Base-by-base conservation (phyloP, 1,140 invertebrate species). In the Euura saliciscinereae region DNA sequence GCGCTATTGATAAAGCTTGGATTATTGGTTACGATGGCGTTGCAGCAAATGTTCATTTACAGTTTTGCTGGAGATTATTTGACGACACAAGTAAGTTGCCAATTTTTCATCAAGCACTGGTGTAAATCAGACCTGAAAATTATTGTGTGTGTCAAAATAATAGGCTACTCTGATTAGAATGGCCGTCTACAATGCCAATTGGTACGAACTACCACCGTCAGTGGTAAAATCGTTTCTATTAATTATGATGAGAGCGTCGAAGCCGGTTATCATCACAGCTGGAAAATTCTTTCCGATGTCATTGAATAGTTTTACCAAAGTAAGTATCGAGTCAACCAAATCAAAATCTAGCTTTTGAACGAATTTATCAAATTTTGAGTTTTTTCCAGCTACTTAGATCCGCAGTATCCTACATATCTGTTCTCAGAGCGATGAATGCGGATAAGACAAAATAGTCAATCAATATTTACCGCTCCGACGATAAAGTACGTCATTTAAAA, bases 31-130 rank as follows among this genome's bases (percentile, higher is more conserved):
- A 67, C 43, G 10, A 44, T 44, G 10, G 43, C 8, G 8, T 42
- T 67, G 13, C 66, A 67, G 43, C 66, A 67, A 44, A 8, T 67
- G 42, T 44, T 67, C 66, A 67, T 67, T 42, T 67, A 67, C 8
- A 42, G 28, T 67, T 28, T 67, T 8, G 43, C 66, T 67, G 66
- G 66, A 8, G 66, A 67, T 67, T 67, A 67, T 28, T n/a, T 67
- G 28, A 42, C 66, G 43, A 13, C 66, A 8, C 13, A 67, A 42
- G 66, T 67, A 28, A 66, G 13, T 28, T 7, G 2, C 3, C 28
- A 43, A 67, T 11, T 7, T n/a, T 42, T 11, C 8, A 42, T 67
- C 42, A 42, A 3, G 28, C 42, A 13, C 43, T 4, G 5, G 10
- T 67, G 66, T 10, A n/a, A 67, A 11, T 59, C 51, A 11, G 43